Percentiles rank a stretch among this genome's conserved stretches.
Conservation (phyloP, 2,113 vertebrate species). For the Numida meleagris region DNA sequence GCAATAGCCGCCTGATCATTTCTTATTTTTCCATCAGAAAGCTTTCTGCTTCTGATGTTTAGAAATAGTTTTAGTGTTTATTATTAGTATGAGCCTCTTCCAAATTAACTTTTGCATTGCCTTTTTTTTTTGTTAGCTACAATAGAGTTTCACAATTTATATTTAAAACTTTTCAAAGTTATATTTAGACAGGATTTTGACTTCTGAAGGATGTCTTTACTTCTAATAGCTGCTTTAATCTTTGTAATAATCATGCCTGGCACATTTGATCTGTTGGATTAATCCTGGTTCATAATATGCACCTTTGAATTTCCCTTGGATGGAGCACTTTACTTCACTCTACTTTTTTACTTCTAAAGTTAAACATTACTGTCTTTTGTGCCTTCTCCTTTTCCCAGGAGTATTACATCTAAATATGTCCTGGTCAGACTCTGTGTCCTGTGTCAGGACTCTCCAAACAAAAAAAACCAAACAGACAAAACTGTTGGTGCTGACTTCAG, state of each 20-base stretch:
- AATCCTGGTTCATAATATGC: neutral
- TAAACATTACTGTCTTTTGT: neutral
- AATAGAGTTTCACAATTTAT: neutral
- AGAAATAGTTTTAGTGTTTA: neutral
- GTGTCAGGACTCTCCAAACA: neutral
- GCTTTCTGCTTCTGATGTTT: neutral
- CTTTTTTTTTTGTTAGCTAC: neutral
- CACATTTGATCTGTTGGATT: neutral
- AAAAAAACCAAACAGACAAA: neutral
- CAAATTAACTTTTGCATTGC: neutral
- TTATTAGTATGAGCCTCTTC: neutral
- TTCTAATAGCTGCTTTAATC: constrained; percentile 6
- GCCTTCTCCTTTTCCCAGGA: neutral
- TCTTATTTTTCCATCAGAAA: neutral
- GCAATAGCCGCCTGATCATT: neutral
- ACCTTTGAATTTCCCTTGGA: no score
- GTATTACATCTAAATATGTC: neutral
- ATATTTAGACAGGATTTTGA: neutral
- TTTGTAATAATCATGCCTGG: neutral
- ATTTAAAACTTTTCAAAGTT: neutral
- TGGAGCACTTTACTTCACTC: no score
- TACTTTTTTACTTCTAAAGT: neutral
- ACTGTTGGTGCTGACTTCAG: neutral
- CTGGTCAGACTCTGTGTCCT: neutral
- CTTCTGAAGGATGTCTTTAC: neutral